A percentile compares a stretch with the other conserved stretches of the same genome.
Conservation (phyloP, 2,797 vertebrate genomes). For the Uromys caudimaculatus region DNA sequence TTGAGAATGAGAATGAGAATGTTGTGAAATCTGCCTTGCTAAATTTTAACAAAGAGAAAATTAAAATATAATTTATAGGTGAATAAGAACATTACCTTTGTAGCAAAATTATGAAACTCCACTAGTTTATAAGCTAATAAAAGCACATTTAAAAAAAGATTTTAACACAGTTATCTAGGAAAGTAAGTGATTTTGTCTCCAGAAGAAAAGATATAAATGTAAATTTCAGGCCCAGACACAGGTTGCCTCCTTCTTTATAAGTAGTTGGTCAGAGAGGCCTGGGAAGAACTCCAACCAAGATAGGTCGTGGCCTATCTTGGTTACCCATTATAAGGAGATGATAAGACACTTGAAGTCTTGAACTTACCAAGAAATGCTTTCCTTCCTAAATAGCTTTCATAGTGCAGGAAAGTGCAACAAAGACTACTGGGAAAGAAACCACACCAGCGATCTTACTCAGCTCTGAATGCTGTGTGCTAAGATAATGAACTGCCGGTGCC, state of each 20-base stretch:
- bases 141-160: neutral
- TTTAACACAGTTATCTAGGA: neutral
- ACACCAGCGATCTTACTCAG: neutral
- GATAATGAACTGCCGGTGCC: neutral
- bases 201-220: neutral
- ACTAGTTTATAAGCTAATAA: neutral
- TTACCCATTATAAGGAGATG: neutral
- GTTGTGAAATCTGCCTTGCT: neutral
- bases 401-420: neutral
- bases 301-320: neutral
- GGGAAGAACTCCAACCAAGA: neutral
- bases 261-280: neutral
- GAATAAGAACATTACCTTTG: neutral
- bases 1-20: neutral
- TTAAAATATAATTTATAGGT: neutral
- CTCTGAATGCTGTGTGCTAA: neutral
- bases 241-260: neutral
- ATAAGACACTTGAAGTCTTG: neutral
- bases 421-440: neutral
- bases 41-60: conserved; percentile 26
- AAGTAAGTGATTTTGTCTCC: neutral
- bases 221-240: neutral
- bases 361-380: neutral
- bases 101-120: neutral
- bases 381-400: neutral